Conservation (phyloP, 2,797 vertebrate species). For the Gymnoscopelus braueri region DNA sequence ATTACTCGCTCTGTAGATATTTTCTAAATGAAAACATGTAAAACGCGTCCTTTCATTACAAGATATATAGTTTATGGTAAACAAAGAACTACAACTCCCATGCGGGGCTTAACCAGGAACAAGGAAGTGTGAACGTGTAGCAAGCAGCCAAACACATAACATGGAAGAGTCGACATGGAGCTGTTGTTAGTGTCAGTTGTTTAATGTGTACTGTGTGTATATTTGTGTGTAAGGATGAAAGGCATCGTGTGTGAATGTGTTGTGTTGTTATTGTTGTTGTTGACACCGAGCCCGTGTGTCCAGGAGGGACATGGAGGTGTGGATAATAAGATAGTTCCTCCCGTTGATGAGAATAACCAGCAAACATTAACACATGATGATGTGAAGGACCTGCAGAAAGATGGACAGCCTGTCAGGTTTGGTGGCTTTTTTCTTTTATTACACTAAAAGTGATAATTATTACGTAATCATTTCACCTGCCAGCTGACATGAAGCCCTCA, state of each 20-base stretch:
- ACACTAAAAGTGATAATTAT: too few species aligned
- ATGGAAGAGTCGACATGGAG: constrained; percentile 60
- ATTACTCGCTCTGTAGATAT: too few species aligned
- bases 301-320: constrained; percentile 15
- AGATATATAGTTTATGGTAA: background rate
- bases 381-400: constrained; percentile 10
- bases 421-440: background rate
- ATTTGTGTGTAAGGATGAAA: constrained; percentile 60
- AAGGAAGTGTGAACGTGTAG: constrained; percentile 40
- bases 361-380: constrained; percentile 5
- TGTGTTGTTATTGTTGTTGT: constrained; percentile 48
- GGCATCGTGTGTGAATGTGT: constrained; percentile 7
- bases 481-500: too few species aligned
- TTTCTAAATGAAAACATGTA: too few species aligned
- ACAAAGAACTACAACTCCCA: constrained; percentile 67
- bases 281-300: constrained; percentile 28
- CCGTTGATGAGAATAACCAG: background rate
- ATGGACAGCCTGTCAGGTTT: constrained; percentile 58
- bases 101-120: constrained; percentile 57
- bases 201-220: constrained; percentile 6
- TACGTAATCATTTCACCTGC: too few species aligned
- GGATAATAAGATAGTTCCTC: background rate
- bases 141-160: constrained; percentile 15
- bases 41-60: background rate
- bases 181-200: background rate